Evolutionary conservation across 2,113 vertebrate genomes (phyloP), one percentile per base, ranked within the genome.

Genomic region (Plotosus lineatus): DNA sequence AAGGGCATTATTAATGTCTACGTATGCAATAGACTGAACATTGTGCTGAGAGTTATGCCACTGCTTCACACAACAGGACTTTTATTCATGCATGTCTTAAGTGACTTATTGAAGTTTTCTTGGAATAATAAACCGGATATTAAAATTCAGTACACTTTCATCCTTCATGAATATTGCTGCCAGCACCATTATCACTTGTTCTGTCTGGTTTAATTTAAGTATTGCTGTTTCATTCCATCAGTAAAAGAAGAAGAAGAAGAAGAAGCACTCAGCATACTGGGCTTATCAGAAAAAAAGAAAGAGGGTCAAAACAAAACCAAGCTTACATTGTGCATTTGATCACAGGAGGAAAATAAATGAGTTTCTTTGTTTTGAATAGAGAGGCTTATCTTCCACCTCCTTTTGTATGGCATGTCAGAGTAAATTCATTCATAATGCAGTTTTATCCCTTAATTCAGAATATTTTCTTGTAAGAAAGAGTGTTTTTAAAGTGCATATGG

Each of bases 311-410:
- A 53, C 26, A 71, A 69, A 85, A 36, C 55, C 53, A 55, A 55
- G 28, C 65, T 23, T 23, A 44, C 42, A 63, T 68, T 78, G 36
- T 66, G 61, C 53, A 42, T 74, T 81, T 56, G 50, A 40, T 76
- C 26, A 44, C 33, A 72, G 4, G 38, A 63, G 61, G 53, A 72
- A 82, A 79, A 75, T 72, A 69, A 82, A 76, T 63, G 21, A 75
- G 63, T 69, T 55, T 76, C 55, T 79, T 79, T 85, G 71, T 82
- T 75, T 48, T 8, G 38, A 68, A 36, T 33, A n/a, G 7, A 68
- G 7, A 46, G 65, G 38, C 50, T 56, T 68, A 83, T 79, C 82
- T 40, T 26, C 65, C 40, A 50, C 60, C 26, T 23, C 38, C 11
- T 56, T 79, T 38, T 79, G 21, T 19, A 53, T 46, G 58, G 73